phyloP scores from a whole-genome alignment of 2,888 invertebrate species.

The Prosopocoilus inquinatus region DNA sequence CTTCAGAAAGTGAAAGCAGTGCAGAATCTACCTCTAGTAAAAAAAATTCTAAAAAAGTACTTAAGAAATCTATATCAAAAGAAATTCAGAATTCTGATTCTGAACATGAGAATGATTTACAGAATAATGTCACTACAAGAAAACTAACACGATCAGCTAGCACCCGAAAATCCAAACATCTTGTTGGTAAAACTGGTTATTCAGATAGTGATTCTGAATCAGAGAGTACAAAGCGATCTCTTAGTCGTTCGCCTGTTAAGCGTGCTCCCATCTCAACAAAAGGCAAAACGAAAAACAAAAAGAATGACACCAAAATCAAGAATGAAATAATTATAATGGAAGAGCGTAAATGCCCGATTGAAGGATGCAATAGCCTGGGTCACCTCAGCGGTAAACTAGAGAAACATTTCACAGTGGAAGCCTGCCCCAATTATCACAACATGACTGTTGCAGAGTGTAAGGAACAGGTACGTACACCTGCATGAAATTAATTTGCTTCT shows the following conservation, averaged over 20 bases:
- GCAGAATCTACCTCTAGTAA: conserved; percentile 27
- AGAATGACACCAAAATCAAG: conserved; percentile 40
- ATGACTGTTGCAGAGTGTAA: conserved; percentile 70
- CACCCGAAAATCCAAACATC: conserved; percentile 65
- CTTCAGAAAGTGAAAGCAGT: conserved; percentile 45
- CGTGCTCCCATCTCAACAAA: conserved; percentile 52
- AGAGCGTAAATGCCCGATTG: conserved; percentile 79
- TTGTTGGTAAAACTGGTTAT: conserved; percentile 56
- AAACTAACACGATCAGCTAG: conserved; percentile 71
- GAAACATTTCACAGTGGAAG: conserved; percentile 85
- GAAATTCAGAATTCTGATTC: conserved; percentile 46
- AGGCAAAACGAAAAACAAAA: conserved; percentile 53
- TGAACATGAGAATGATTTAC: conserved; percentile 38
- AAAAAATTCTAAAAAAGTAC: conserved; percentile 36
- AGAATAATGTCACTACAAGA: conserved; percentile 53
- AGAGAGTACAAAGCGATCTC: conserved; percentile 56
- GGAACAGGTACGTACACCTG: conserved; percentile 41
- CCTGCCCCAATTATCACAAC: conserved; percentile 91
- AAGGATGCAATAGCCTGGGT: conserved; percentile 85
- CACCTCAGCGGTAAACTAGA: conserved; percentile 77
- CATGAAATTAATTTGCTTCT: neutral
- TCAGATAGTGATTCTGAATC: conserved; percentile 69
- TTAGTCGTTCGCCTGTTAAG: conserved; percentile 65
- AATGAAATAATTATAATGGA: conserved; percentile 48
- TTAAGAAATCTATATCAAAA: conserved; percentile 42